A percentile compares a stretch with the other conserved stretches of the same genome.
Evolutionary conservation across 2,113 vertebrate genomes (phyloP).

Genomic region (Anguilla rostrata): DNA sequence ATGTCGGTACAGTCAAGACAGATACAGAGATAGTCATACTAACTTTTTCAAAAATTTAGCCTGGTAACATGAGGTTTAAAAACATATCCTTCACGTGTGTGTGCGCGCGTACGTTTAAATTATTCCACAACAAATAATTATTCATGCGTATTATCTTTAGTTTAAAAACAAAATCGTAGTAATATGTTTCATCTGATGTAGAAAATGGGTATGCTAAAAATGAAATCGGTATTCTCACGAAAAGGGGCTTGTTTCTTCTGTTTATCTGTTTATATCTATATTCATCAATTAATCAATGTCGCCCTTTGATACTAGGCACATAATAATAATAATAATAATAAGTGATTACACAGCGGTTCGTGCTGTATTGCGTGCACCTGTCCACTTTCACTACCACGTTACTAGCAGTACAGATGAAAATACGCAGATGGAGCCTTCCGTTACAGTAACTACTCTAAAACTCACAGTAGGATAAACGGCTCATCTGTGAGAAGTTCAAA

Average conservation of each 20-base stretch:
- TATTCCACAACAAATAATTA: neutral
- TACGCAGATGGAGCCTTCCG: neutral
- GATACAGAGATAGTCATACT: too few relatives aligned
- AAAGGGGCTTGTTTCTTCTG: too few relatives aligned
- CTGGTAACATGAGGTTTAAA: too few relatives aligned
- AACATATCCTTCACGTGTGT: neutral
- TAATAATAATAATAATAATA: neutral
- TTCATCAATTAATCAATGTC: too few relatives aligned
- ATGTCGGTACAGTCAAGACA: too few relatives aligned
- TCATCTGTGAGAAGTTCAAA: neutral
- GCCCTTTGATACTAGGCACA: too few relatives aligned
- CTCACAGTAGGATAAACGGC: neutral
- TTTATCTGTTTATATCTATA: too few relatives aligned
- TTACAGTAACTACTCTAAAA: neutral
- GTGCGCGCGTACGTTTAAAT: neutral
- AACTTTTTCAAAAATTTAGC: too few relatives aligned
- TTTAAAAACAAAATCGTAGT: neutral
- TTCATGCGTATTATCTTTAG: neutral
- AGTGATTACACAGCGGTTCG: neutral
- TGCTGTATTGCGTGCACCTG: neutral
- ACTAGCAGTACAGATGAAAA: neutral
- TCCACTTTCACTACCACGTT: neutral
- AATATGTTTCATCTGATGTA: too few relatives aligned
- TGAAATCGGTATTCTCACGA: too few relatives aligned
- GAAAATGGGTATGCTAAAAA: too few relatives aligned